Conservation (phyloP, 37 sponge, comb jelly and placozoan genomes). For the Cliona cf. orientalis region DNA sequence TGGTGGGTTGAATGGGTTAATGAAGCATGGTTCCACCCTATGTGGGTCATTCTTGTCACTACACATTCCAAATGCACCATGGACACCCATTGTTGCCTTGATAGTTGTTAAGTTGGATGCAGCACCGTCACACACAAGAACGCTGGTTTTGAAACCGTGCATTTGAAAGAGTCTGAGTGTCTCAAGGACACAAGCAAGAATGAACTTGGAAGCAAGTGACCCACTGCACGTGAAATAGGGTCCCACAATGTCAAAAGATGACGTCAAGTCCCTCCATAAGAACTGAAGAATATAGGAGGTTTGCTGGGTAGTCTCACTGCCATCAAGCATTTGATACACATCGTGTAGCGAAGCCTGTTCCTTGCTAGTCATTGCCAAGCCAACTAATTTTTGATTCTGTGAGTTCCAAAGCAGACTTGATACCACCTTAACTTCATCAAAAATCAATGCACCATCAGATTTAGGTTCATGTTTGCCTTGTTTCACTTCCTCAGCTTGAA, state of each 20-base stretch:
- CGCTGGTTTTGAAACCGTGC: constrained; percentile 16
- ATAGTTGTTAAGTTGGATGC: constrained; percentile 5
- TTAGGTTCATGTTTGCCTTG: not conserved
- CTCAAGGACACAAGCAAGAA: constrained; percentile 6
- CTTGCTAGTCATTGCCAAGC: constrained; percentile 28
- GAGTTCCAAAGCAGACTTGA: constrained; percentile 15
- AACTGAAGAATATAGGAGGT: constrained; percentile 43
- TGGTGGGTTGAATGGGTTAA: too few species aligned
- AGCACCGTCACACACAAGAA: constrained; percentile 21
- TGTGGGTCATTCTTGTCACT: too few species aligned
- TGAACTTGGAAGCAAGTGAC: constrained; percentile 13
- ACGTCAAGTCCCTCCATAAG: too few species aligned
- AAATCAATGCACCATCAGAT: too few species aligned
- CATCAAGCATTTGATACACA: constrained; percentile 7
- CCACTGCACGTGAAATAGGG: constrained; percentile 31
- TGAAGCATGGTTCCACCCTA: not conserved
- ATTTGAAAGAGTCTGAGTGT: constrained; percentile 1
- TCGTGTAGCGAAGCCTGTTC: too few species aligned
- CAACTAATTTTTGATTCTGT: not conserved
- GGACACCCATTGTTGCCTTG: too few species aligned
- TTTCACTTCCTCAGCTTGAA: not conserved
- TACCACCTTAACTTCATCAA: too few species aligned
- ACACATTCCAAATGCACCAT: constrained; percentile 15
- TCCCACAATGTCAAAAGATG: constrained; percentile 28
- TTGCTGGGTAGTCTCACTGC: not conserved